These are phyloP conservation scores for Sinocyclocheilus anshuiensis DNA, from an alignment of 2,113 vertebrate genomes.

Conservation along the genomic window DNA sequence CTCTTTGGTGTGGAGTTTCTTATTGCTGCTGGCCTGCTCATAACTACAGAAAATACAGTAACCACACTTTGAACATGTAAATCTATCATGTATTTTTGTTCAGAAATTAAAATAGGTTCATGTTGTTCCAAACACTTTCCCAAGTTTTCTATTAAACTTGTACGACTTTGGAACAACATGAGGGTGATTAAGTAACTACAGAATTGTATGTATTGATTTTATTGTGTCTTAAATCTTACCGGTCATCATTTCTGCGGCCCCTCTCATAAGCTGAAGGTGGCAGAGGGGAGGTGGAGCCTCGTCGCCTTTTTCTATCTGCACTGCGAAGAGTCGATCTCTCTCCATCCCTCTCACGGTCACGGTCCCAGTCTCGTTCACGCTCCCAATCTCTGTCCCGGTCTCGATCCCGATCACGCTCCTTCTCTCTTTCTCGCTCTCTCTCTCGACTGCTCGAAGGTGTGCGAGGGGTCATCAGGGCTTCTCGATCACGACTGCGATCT, in stretches of 20 bases:
- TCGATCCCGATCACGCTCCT: conserved; percentile 48
- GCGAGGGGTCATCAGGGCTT: conserved; percentile 80
- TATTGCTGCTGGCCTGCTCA: conserved; percentile 84
- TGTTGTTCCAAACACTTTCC: no score
- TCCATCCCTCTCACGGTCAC: conserved; percentile 52
- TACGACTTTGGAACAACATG: no score
- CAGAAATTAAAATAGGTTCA: no score
- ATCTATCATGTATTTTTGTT: no score
- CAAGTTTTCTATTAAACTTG: no score
- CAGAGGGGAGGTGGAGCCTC: conserved; percentile 86
- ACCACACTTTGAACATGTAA: background rate
- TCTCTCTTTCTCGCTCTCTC: conserved; percentile 61
- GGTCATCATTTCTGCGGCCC: conserved; percentile 87
- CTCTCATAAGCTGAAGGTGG: conserved; percentile 83
- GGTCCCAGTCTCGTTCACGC: conserved; percentile 66
- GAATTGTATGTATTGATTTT: no score
- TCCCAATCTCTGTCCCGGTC: conserved; percentile 68
- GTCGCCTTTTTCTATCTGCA: conserved; percentile 85
- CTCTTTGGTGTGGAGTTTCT: conserved; percentile 88
- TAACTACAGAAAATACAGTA: conserved; percentile 75
- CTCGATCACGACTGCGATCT: conserved; percentile 89
- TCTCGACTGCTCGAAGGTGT: conserved; percentile 75
- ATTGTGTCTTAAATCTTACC: conserved; percentile 68
- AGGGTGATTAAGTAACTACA: no score
- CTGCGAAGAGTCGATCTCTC: conserved; percentile 77